phyloP scores from a whole-genome alignment of 2,888 invertebrate species.

The Argyra leucocephala region DNA sequence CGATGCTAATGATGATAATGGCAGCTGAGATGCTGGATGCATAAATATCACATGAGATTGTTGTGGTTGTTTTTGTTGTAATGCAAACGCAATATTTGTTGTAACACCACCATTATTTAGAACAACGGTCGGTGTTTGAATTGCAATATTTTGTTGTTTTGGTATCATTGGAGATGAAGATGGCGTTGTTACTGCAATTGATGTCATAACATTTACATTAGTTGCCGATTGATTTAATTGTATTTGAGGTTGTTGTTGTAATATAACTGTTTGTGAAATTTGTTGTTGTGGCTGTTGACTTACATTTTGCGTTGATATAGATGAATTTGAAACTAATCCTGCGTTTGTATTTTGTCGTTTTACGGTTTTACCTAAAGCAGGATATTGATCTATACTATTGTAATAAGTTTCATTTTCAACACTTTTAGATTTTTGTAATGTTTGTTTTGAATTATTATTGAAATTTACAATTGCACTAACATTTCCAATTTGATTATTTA shows the following conservation, averaged over 20 bases:
- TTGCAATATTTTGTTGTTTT: background rate
- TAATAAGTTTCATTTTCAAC: slow-evolving; percentile 38
- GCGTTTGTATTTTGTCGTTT: slow-evolving; percentile 38
- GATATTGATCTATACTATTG: slow-evolving; percentile 43
- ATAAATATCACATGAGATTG: slow-evolving; percentile 4
- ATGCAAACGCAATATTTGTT: background rate
- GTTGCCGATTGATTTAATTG: background rate
- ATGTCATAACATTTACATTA: background rate
- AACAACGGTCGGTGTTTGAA: slow-evolving; percentile 2
- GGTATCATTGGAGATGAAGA: background rate
- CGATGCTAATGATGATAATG: slow-evolving; percentile 3
- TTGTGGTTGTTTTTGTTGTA: slow-evolving; percentile 6
- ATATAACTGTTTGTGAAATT: background rate
- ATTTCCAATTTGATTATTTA: background rate
- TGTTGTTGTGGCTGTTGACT: slow-evolving; percentile 10
- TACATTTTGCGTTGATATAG: background rate
- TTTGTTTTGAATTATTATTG: background rate
- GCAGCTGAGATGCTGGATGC: slow-evolving; percentile 1
- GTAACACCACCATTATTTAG: background rate
- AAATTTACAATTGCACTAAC: background rate
- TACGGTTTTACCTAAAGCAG: slow-evolving; percentile 43
- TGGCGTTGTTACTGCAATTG: background rate
- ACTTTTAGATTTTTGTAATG: slow-evolving; percentile 40
- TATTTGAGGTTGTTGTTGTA: background rate
- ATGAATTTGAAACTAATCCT: slow-evolving; percentile 24